These are phyloP conservation scores for Craniophora ligustri DNA, from an alignment of 2,888 invertebrate species.

Conservation along the genomic window DNA sequence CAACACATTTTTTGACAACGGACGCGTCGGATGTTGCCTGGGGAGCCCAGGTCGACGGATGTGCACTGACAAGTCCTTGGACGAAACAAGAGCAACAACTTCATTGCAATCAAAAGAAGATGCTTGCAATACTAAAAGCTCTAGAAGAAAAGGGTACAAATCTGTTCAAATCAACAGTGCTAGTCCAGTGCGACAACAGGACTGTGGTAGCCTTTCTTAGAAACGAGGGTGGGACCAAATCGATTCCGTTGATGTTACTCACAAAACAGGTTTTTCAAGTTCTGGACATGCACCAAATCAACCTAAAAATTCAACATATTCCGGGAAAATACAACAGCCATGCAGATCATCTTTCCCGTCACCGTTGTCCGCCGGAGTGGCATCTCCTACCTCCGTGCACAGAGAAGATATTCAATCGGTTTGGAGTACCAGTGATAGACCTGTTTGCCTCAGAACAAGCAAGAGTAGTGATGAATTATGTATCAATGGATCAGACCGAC, in stretches of 20 bases:
- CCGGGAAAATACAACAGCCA: constrained; percentile 50
- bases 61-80: not conserved
- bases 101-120: constrained; percentile 6
- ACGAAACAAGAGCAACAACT: not conserved
- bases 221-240: constrained; percentile 3
- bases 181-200: not conserved
- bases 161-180: not conserved
- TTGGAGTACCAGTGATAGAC: constrained; percentile 47
- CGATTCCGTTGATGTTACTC: not conserved
- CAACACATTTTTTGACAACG: not conserved
- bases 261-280: not conserved
- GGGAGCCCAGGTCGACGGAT: not conserved
- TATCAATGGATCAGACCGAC: constrained; percentile 35
- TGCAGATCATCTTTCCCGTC: constrained; percentile 48
- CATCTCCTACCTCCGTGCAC: constrained; percentile 33
- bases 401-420: constrained; percentile 39
- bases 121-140: not conserved
- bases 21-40: no score
- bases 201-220: not conserved
- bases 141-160: not conserved
- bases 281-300: not conserved
- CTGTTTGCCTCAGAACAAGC: constrained; percentile 49
- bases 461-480: constrained; percentile 43
- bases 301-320: constrained; percentile 32
- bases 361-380: constrained; percentile 43